Base-by-base conservation (phyloP, 1,140 invertebrate species). In the Ruditapes philippinarum region DNA sequence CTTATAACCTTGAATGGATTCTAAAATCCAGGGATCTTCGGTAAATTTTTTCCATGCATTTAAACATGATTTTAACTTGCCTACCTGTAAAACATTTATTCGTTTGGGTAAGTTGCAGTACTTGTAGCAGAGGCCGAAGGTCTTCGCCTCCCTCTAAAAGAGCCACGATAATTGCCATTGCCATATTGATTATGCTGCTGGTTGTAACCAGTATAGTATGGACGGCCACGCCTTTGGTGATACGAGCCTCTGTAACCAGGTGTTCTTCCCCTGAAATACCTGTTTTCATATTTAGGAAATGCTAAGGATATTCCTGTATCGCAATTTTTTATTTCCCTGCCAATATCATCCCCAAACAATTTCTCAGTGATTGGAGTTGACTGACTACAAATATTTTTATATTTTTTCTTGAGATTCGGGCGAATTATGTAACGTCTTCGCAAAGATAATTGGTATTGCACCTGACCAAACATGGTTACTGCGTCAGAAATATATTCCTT, bases 301-400 rank as follows among this genome's bases (percentile, higher is more conserved):
- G 51, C 51, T 22, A 82, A 19, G 2, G 42, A 62, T 14, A 36
- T 40, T 5, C 28, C 65, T 19, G 31, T 36, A 5, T 84, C 81
- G 73, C 81, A 84, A 68, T 65, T 70, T 60, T 84, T 84, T 17
- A 84, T 84, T 45, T 84, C 81, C 54, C 73, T 84, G 19, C 22
- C 17, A 31, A 84, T 70, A 33, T 84, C 81, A 73, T 84, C 81
- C 12, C 81, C 81, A 84, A 84, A 84, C 38, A 84, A 54, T 11
- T 70, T 36, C 17, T 62, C 25, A 9, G 81, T 19, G 5, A 84
- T 31, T 28, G 81, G 81, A 9, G 45, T 83, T 38, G 80, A 83
- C 33, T 51, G 25, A 38, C 68, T 22, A 68, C 62, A 83, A 7
- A 83, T 40, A 73, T 57, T 57, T 57, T 57, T 57, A 22, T 57